Conservation (phyloP, 2,113 vertebrate genomes). For the Phoxinus phoxinus region DNA sequence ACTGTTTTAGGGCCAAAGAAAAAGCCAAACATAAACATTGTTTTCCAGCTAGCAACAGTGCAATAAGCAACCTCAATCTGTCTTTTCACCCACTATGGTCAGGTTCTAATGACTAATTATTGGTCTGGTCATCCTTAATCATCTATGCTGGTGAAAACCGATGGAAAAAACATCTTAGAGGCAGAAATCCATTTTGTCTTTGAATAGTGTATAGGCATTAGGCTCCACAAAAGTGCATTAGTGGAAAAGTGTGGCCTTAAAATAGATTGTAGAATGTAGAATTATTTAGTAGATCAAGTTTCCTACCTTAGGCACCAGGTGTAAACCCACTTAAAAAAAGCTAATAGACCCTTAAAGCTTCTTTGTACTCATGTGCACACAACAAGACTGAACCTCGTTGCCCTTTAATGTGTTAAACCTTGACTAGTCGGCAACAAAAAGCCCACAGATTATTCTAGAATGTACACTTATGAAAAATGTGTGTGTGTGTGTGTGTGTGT, state of each 20-base stretch:
- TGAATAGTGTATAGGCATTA: constrained; percentile 67
- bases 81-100: constrained; percentile 72
- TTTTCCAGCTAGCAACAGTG: constrained; percentile 75
- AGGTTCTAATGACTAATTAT: constrained; percentile 75
- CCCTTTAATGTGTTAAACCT: constrained; percentile 4
- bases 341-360: not conserved
- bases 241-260: constrained; percentile 59
- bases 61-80: constrained; percentile 73
- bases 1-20: constrained; percentile 14
- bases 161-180: constrained; percentile 67
- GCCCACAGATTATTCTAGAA: not conserved
- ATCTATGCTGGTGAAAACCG: constrained; percentile 69
- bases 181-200: constrained; percentile 63
- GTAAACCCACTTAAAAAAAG: not conserved
- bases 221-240: constrained; percentile 66
- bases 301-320: constrained; percentile 58
- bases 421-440: not conserved
- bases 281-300: constrained; percentile 68
- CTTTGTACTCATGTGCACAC: not conserved
- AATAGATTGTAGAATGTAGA: constrained; percentile 67
- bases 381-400: not conserved
- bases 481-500: no score
- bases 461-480: not conserved
- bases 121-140: constrained; percentile 73
- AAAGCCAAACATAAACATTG: constrained; percentile 72